These are phyloP conservation scores for Pseudomugil gertrudae DNA, from an alignment of 2,797 vertebrate genomes.

Conservation along the genomic window DNA sequence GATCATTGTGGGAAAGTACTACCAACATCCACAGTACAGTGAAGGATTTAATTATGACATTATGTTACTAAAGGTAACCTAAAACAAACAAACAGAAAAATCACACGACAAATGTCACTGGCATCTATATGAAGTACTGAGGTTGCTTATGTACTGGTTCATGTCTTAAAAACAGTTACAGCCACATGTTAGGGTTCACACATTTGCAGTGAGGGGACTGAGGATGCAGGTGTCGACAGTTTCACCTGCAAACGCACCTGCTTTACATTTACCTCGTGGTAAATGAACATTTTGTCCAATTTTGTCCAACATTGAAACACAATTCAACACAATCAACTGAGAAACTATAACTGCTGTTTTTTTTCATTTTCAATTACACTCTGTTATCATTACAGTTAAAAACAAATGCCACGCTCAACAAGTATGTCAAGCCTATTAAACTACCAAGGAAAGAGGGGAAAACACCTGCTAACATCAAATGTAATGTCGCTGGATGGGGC, in stretches of 20 bases:
- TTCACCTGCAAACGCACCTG: not conserved
- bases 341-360: not conserved
- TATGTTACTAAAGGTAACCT: conserved; percentile 78
- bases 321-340: not conserved
- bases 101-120: not conserved
- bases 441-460: conserved; percentile 52
- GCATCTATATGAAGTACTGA: not conserved
- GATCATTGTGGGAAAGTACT: conserved; percentile 44
- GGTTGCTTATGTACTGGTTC: not conserved
- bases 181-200: not conserved
- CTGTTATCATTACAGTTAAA: conserved; percentile 62
- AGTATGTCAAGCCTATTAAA: conserved; percentile 44
- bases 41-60: conserved; percentile 47
- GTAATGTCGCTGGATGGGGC: conserved; percentile 77
- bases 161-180: not conserved
- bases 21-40: conserved; percentile 26
- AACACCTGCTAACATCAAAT: conserved; percentile 31
- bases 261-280: not conserved
- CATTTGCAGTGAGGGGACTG: not conserved
- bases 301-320: no score
- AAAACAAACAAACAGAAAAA: not conserved
- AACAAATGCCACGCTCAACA: conserved; percentile 54
- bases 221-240: not conserved
- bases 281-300: not conserved
- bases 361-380: not conserved